phyloP scores from a whole-genome alignment of 2,113 vertebrate species.

The Pseudorectes ferrugineus region DNA sequence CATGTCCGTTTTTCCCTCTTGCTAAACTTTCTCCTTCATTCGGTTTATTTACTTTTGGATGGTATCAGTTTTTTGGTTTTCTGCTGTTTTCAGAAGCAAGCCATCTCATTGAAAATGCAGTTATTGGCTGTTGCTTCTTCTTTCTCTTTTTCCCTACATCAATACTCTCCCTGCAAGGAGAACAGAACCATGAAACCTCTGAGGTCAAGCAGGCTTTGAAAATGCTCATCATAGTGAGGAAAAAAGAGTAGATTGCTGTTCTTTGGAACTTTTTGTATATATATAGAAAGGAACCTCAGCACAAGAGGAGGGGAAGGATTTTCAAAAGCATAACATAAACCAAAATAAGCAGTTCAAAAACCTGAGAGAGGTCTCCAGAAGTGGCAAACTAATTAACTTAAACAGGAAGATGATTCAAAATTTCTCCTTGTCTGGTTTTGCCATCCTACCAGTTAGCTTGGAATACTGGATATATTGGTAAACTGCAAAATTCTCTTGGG shows the following conservation, averaged over 20 bases:
- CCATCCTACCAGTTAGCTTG: not conserved
- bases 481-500: not conserved
- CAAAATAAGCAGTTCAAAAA: not conserved
- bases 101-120: constrained; percentile 47
- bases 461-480: not conserved
- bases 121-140: constrained; percentile 35
- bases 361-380: not conserved
- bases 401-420: not conserved
- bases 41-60: constrained; percentile 37
- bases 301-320: not conserved
- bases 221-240: not conserved
- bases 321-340: not conserved
- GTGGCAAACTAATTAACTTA: not conserved
- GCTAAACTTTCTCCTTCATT: constrained; percentile 11
- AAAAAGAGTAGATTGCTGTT: constrained; percentile 20
- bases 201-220: constrained; percentile 51
- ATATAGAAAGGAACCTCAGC: not conserved
- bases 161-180: constrained; percentile 35
- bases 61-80: constrained; percentile 23
- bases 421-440: not conserved
- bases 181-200: constrained; percentile 41
- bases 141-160: constrained; percentile 38
- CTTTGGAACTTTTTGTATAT: not conserved
- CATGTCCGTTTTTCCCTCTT: not conserved
- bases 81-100: constrained; percentile 40